Percentiles rank a stretch among this genome's conserved stretches.
Conservation (phyloP, 2,888 invertebrate species). For the Bellardia pandia region DNA sequence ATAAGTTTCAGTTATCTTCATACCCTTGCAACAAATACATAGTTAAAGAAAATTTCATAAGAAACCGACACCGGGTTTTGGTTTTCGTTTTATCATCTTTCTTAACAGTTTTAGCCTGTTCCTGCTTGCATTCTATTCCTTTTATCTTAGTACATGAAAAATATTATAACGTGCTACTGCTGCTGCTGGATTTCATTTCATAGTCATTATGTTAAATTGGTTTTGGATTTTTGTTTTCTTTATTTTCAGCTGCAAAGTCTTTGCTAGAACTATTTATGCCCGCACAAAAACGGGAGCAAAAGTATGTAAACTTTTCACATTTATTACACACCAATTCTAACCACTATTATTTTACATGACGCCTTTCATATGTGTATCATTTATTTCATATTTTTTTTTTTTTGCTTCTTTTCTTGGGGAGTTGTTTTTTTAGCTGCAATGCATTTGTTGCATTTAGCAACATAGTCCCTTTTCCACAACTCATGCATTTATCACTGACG, state of each 20-base stretch:
- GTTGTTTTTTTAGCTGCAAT: background rate
- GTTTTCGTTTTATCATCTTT: background rate
- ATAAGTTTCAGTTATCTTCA: background rate
- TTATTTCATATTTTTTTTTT: constrained; percentile 6
- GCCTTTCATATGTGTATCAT: constrained; percentile 62
- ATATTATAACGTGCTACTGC: constrained; percentile 37
- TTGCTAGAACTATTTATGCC: constrained; percentile 22
- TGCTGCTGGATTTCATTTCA: constrained; percentile 47
- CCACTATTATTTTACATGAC: constrained; percentile 39
- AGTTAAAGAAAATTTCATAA: constrained; percentile 2
- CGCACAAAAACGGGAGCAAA: constrained; percentile 24
- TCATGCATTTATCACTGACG: constrained; percentile 57
- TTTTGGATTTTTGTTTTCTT: constrained; percentile 40
- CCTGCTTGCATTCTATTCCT: background rate
- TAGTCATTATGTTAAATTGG: constrained; percentile 63
- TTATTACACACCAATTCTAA: constrained; percentile 38
- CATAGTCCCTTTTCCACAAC: constrained; percentile 11
- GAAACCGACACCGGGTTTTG: background rate
- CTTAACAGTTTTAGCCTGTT: constrained; percentile 16
- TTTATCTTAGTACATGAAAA: background rate
- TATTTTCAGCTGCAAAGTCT: constrained; percentile 8
- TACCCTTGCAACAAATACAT: background rate
- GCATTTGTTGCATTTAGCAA: constrained; percentile 47
- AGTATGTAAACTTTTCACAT: constrained; percentile 53
- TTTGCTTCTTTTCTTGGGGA: background rate